Conservation (phyloP, 1,140 invertebrate genomes). For the Nebria ingens region DNA sequence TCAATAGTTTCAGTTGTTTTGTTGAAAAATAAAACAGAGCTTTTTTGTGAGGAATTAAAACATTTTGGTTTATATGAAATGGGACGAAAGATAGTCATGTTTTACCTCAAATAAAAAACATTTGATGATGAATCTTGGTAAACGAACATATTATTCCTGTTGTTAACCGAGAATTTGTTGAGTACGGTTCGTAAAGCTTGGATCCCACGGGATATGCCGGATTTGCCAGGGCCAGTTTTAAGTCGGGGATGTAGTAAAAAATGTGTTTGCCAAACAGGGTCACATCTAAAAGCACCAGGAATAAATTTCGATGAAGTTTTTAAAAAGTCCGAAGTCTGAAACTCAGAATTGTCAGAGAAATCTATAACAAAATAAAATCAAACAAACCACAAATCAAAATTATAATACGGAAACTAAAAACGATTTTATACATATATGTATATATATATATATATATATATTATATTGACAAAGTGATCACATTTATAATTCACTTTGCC, state of each 20-base stretch:
- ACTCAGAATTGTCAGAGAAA: conserved; percentile 22
- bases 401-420: too few species aligned
- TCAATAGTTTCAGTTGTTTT: too few species aligned
- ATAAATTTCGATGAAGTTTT: conserved; percentile 42
- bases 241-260: conserved; percentile 63
- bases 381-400: too few species aligned
- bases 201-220: conserved; percentile 48
- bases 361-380: too few species aligned
- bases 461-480: not conserved
- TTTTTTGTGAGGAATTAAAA: not conserved
- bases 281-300: conserved; percentile 62
- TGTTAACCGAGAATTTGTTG: conserved; percentile 62
- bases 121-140: conserved; percentile 55
- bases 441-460: too few species aligned
- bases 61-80: not conserved
- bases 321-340: conserved; percentile 29
- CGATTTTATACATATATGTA: too few species aligned
- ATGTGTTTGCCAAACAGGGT: conserved; percentile 59
- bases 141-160: conserved; percentile 74
- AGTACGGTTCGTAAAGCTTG: conserved; percentile 55
- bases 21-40: too few species aligned
- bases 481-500: not conserved
- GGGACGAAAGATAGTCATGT: too few species aligned
- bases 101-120: conserved; percentile 55
- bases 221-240: conserved; percentile 51